Base-by-base conservation (phyloP, 2,888 invertebrate species). In the Acronicta alni region DNA sequence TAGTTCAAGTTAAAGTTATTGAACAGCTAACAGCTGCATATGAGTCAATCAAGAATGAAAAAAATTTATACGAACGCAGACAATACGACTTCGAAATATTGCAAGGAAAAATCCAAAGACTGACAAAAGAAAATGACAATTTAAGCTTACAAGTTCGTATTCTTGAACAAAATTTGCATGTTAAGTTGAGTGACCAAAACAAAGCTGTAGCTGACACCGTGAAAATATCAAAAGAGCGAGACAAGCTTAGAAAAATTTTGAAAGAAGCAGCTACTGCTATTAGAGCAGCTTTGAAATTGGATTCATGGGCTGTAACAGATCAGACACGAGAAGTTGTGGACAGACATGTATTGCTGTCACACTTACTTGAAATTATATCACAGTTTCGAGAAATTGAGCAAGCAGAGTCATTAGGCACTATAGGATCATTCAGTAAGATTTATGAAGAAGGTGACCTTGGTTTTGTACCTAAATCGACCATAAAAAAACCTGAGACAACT, bases 361-460 rank as follows among this genome's bases (percentile, higher is more conserved):
- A 94, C 72, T 85, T 97, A 8, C 86, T 96, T 1, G 89, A 91
- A 18, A 95, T 95, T 48, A 83, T 96, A 38, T 86, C 88, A 16
- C 89, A 93, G 58, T 91, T 89, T 61, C 89, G 87, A 16, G 94
- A 93, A 48, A 81, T 91, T 15, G 85, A 91, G 67, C 84, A 83
- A 18, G 82, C 89, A 3, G 92, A 90, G 61, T 93, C 94, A 14
- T 73, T 85, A 57, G 89, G 89, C 20, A 93, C 95, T 43, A 80
- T 93, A 38, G 92, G 93, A 23, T 95, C 95, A 0, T 80, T 95
- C 23, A 91, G 89, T 1, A 94, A 93, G 38, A 89, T 96, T 18
- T 96, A 97, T 72, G 89, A 93, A 47, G 95, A 95, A 67, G 96
- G 96, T 12, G 96, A 96, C 82, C 94, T 96, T 59, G 96, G 96